These are phyloP conservation scores for Hippasteria phrygiana DNA, from an alignment of 53 echinoderm and acorn worm species.

Conservation along the genomic window DNA sequence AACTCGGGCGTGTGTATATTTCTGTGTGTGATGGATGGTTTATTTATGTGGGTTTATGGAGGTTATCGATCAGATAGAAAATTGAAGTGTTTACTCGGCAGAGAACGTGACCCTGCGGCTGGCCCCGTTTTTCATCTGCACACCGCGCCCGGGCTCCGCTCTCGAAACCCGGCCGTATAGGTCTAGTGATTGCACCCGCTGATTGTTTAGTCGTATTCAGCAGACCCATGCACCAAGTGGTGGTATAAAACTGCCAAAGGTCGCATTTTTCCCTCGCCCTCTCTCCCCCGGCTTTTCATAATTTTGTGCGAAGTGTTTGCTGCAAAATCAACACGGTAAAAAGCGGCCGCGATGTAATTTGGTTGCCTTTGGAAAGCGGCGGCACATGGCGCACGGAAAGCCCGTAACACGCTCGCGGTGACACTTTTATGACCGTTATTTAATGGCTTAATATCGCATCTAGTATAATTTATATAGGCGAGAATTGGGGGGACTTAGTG, in stretches of 20 bases:
- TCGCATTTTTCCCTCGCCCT: not conserved
- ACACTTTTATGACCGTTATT: conserved; percentile 34
- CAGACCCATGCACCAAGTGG: not conserved
- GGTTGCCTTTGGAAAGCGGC: not conserved
- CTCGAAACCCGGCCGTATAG: not conserved
- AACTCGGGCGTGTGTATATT: conserved; percentile 39
- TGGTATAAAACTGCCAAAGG: not conserved
- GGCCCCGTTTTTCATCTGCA: conserved; percentile 19
- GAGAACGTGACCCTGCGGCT: conserved; percentile 50
- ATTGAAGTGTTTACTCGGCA: conserved; percentile 62
- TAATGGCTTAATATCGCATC: not conserved
- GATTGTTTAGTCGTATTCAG: no score
- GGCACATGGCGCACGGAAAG: not conserved
- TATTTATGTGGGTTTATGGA: conserved; percentile 56
- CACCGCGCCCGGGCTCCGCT: not conserved
- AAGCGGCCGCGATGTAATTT: not conserved
- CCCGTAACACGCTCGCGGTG: not conserved
- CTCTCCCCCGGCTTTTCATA: not conserved
- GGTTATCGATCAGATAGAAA: conserved; percentile 56
- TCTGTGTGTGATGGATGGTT: conserved; percentile 62
- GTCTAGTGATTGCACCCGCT: no score
- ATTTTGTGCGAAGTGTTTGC: not conserved
- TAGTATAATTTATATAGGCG: conserved; percentile 20
- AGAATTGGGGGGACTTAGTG: not conserved
- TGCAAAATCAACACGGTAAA: not conserved